Evolutionary conservation across 2,113 vertebrate genomes (phyloP).

Genomic region (Rhea pennata): DNA sequence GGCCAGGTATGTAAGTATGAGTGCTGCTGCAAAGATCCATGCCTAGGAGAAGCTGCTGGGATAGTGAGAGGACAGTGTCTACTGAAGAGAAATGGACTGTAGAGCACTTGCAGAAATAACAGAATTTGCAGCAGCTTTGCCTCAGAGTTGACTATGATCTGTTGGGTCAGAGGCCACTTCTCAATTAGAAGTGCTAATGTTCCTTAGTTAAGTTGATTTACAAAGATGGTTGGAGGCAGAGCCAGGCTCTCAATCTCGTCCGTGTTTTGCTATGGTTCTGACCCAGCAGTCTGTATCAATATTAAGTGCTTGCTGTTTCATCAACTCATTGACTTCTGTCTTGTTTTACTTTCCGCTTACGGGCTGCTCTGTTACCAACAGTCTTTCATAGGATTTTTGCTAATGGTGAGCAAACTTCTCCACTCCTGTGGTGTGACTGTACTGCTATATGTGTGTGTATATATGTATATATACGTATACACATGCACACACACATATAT

Average conservation of each 20-base stretch:
- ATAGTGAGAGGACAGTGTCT: not conserved
- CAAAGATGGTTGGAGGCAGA: not conserved
- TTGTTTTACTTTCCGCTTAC: constrained; percentile 84
- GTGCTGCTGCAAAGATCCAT: not conserved
- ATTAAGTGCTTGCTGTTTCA: constrained; percentile 79
- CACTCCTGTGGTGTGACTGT: constrained; percentile 74
- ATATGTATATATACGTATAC: too few species aligned
- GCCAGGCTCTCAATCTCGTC: not conserved
- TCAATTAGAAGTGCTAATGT: not conserved
- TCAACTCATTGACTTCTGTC: constrained; percentile 80
- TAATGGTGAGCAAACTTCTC: constrained; percentile 85
- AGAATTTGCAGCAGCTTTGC: not conserved
- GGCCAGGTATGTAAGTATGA: not conserved
- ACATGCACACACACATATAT: not conserved
- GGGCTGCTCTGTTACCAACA: constrained; percentile 86
- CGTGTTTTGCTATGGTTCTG: not conserved
- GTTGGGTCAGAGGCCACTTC: not conserved
- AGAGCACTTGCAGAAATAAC: not conserved
- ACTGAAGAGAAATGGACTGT: not conserved
- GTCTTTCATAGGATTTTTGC: constrained; percentile 91
- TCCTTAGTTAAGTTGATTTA: not conserved
- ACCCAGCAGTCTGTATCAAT: constrained; percentile 60
- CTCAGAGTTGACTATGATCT: rapidly evolving
- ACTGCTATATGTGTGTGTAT: not conserved
- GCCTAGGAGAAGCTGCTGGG: not conserved